phyloP scores from a whole-genome alignment of 2,888 invertebrate genomes.

The Ceraclea dissimilis region DNA sequence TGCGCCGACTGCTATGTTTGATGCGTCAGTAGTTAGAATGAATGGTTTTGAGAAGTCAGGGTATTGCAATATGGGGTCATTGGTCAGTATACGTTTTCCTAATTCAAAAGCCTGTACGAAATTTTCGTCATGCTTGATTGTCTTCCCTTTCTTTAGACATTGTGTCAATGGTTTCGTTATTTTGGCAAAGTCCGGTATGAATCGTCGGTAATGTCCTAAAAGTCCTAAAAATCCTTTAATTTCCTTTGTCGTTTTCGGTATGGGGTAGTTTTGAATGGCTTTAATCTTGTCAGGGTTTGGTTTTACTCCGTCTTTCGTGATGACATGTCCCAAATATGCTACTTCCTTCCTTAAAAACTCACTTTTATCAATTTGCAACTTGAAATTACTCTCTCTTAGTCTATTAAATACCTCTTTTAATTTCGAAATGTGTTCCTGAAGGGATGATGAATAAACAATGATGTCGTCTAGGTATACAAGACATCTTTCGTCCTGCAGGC shows the following conservation, averaged over 20 bases:
- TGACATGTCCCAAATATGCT: neutral
- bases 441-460: neutral
- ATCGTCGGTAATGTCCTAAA: conserved; percentile 1
- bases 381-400: conserved; percentile 25
- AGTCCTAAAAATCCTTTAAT: conserved; percentile 6
- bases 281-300: conserved; percentile 5
- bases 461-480: conserved; percentile 1
- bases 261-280: neutral
- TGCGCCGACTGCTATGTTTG: neutral
- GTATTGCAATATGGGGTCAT: neutral
- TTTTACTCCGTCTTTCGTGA: conserved; percentile 4
- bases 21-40: neutral
- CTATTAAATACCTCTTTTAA: neutral
- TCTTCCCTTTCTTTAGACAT: neutral
- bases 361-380: conserved; percentile 33
- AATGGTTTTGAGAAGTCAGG: conserved; percentile 1
- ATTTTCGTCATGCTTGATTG: neutral
- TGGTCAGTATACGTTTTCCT: neutral
- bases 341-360: neutral
- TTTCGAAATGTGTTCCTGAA: neutral
- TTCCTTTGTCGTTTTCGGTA: neutral
- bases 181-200: conserved; percentile 1
- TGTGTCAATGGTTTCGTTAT: neutral
- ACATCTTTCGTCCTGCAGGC: neutral
- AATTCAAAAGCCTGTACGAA: neutral